Conservation (phyloP, 2,113 vertebrate species). For the Corythoichthys intestinalis region DNA sequence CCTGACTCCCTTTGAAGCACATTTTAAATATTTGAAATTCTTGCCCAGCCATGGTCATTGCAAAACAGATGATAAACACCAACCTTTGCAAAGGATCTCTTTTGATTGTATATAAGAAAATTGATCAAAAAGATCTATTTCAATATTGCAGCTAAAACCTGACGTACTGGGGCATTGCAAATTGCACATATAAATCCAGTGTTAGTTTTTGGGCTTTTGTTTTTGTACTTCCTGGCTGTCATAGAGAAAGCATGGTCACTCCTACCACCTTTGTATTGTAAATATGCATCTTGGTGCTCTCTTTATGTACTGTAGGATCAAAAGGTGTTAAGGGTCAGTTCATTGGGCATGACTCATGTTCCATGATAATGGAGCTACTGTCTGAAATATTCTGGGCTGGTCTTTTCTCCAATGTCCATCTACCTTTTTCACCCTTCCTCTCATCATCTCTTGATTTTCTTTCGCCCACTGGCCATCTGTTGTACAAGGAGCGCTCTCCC, state of each 20-base stretch:
- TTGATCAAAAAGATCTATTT: neutral
- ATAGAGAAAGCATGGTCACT: neutral
- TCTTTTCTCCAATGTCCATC: neutral
- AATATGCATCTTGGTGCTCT: conserved; percentile 1
- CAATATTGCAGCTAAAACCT: neutral
- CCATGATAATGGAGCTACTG: conserved; percentile 8
- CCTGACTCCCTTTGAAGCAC: neutral
- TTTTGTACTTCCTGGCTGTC: too few relatives aligned
- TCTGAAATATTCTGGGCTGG: neutral
- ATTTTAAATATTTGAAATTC: neutral
- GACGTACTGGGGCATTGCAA: neutral
- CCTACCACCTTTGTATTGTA: neutral
- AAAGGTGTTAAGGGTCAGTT: conserved; percentile 1
- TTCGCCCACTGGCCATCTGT: conserved; percentile 34
- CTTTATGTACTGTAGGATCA: conserved; percentile 3
- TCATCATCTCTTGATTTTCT: conserved; percentile 26
- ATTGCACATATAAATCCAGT: neutral
- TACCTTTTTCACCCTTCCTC: conserved; percentile 9
- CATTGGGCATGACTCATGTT: conserved; percentile 8
- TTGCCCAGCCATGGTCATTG: neutral
- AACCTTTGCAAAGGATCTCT: neutral
- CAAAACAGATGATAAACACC: neutral
- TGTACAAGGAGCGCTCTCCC: conserved; percentile 14
- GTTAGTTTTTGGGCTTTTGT: neutral
- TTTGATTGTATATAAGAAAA: neutral